These are phyloP conservation scores for Diabrotica undecimpunctata DNA, from an alignment of 1,140 invertebrate genomes.

Conservation along the genomic window DNA sequence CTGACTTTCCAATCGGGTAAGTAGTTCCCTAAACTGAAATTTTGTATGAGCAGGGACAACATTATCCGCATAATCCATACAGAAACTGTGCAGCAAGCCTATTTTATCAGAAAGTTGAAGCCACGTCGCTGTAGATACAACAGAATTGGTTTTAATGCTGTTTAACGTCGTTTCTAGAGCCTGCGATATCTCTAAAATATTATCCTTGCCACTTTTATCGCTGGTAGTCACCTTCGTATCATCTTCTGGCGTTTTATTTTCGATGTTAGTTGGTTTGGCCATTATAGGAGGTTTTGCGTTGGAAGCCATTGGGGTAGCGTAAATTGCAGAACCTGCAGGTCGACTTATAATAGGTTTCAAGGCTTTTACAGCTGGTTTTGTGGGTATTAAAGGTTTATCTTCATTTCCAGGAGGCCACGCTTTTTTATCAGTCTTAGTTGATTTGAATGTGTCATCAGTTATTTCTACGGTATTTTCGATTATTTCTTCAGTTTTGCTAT, in stretches of 20 bases:
- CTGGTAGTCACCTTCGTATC: conserved; percentile 50
- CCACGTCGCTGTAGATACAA: conserved; percentile 64
- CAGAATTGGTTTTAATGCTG: conserved; percentile 56
- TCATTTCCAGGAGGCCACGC: conserved; percentile 55
- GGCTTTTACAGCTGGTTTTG: conserved; percentile 60
- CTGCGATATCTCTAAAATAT: conserved; percentile 66
- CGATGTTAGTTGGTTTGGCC: conserved; percentile 56
- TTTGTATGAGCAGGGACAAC: conserved; percentile 80
- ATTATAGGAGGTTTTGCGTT: conserved; percentile 53
- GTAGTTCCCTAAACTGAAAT: conserved; percentile 83
- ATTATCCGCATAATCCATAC: conserved; percentile 65
- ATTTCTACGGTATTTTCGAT: conserved; percentile 38
- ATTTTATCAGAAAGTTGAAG: conserved; percentile 83
- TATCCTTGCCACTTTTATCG: conserved; percentile 54
- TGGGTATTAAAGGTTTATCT: conserved; percentile 70
- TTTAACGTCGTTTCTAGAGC: conserved; percentile 64
- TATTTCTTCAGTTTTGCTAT: conserved; percentile 43
- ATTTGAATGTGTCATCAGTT: conserved; percentile 43
- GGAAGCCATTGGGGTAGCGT: conserved; percentile 59
- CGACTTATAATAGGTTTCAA: conserved; percentile 51
- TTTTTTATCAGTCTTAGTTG: conserved; percentile 52
- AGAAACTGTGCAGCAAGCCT: conserved; percentile 72
- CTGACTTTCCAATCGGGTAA: conserved; percentile 76
- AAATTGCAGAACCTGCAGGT: conserved; percentile 53
- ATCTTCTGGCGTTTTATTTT: conserved; percentile 46